Base-by-base conservation (phyloP, 2,888 invertebrate species). In the Caenorhabditis doughertyi region DNA sequence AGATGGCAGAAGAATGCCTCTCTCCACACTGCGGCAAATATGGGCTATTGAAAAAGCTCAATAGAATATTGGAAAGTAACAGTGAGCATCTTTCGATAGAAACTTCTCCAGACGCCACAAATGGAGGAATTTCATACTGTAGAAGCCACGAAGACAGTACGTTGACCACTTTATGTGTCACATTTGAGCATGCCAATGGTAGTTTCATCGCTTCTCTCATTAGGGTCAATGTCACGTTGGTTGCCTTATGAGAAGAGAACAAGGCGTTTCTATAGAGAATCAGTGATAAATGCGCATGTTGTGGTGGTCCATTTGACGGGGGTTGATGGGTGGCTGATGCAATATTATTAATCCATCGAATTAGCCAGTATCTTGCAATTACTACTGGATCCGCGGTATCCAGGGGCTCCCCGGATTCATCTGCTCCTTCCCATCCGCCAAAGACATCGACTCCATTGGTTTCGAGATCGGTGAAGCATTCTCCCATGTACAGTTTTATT, bases 341-440 rank as follows among this genome's bases (percentile, higher is more conserved):
- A 2, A 91, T 87, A 76, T 90, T 90, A 70, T 87, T 88, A 71
- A 91, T 90, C 90, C 90, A 91, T 42, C 91, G 82, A 32, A 91
- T 90, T 35, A 91, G 76, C 90, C 91, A 90, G 72, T 90, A 89
- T 53, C 87, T 80, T 18, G 91, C 91, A 49, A 91, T 91, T 23
- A 90, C 89, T n/a, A 90, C 84, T 3, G 91, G 91, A 80, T 91
- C 91, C 1, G 90, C 91, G 0, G 91, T 91, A 72, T 91, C 91
- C 56, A 91, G 58, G 16, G 87, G 82, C 42, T 84, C 85, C 11
- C 83, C 86, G 44, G 73, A 56, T 27, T 84, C 86, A 51, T 86
- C 89, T 3, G 84, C 85, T 2, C 89, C 90, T 80, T 90, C 91
- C 89, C 90, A 91, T 7, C 90, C 90, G 13, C 87, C 91, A 64